Evolutionary conservation across 2,113 vertebrate genomes (phyloP).

Genomic region (Anhinga rufa): DNA sequence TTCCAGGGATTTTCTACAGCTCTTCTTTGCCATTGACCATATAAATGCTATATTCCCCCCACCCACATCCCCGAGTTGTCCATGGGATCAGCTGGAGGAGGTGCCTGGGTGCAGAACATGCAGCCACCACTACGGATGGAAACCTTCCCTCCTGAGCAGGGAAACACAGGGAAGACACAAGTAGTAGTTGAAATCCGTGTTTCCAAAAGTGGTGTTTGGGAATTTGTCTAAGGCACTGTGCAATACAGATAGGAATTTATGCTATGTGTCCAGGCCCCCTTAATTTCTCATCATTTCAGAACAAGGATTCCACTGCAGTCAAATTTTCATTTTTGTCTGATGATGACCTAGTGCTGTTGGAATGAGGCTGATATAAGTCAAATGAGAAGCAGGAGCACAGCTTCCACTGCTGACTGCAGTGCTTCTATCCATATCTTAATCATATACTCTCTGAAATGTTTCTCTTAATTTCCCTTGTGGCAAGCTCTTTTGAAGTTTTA

Average conservation of each 20-base stretch:
- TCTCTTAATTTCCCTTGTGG: slow-evolving; percentile 6
- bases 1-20: neutral
- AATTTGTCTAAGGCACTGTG: neutral
- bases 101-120: neutral
- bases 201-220: neutral
- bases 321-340: neutral
- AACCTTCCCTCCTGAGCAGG: neutral
- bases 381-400: slow-evolving; percentile 1
- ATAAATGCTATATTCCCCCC: neutral
- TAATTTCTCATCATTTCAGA: neutral
- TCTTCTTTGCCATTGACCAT: neutral
- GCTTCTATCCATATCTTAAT: slow-evolving; percentile 25
- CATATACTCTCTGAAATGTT: slow-evolving; percentile 6
- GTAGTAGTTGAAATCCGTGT: accelerated
- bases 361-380: neutral
- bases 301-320: neutral
- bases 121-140: neutral
- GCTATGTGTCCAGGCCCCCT: neutral
- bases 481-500: slow-evolving; percentile 18
- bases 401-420: slow-evolving; percentile 5
- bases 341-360: neutral
- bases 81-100: neutral
- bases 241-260: neutral
- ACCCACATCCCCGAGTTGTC: neutral
- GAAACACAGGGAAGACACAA: neutral